Percentiles rank a stretch among this genome's conserved stretches.
These are phyloP conservation scores for Ptychochromis oligacanthus DNA, from an alignment of 2,113 vertebrate species.

Conservation along the genomic window DNA sequence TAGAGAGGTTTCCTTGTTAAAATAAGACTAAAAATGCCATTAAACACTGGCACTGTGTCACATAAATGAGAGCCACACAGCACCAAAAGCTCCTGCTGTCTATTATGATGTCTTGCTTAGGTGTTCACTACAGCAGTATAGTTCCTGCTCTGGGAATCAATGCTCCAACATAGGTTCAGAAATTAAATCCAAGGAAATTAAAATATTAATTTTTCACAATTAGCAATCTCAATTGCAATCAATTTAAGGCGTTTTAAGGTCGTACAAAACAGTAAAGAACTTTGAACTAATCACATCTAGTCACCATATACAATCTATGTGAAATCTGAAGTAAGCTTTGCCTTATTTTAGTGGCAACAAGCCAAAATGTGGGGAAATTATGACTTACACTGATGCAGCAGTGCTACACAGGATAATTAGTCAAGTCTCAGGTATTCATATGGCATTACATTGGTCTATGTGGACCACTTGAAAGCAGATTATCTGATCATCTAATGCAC, in stretches of 20 bases:
- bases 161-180: neutral
- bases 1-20: neutral
- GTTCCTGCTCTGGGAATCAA: neutral
- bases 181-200: neutral
- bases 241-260: neutral
- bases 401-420: neutral
- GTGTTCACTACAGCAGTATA: neutral
- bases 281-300: neutral
- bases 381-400: neutral
- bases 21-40: neutral
- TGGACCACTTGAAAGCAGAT: constrained; percentile 24
- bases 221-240: neutral
- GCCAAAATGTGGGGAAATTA: neutral
- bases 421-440: neutral
- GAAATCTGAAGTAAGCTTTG: neutral
- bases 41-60: neutral
- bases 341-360: neutral
- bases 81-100: neutral
- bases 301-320: neutral
- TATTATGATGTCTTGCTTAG: neutral
- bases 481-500: constrained; percentile 24
- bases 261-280: neutral
- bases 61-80: neutral
- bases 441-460: neutral
- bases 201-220: neutral